phyloP scores from a whole-genome alignment of 2,113 vertebrate genomes.

The Galbula dea region DNA sequence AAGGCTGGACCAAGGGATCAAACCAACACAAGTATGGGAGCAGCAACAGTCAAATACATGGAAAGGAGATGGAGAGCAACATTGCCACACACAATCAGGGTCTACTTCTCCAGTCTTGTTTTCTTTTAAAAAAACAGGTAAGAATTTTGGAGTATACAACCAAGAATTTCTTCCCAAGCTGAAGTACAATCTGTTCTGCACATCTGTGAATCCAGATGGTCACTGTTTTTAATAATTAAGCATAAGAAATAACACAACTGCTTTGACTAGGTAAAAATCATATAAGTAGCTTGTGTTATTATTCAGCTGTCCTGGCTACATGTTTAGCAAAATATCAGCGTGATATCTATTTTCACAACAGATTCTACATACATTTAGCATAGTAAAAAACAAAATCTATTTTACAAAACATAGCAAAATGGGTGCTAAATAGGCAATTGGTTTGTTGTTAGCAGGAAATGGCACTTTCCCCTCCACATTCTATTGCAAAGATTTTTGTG shows the following conservation, averaged over 20 bases:
- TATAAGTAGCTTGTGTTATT: background rate
- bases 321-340: background rate
- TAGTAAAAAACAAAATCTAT: background rate
- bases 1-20: background rate
- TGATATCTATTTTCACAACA: background rate
- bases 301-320: background rate
- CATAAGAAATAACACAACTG: background rate
- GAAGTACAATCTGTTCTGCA: background rate
- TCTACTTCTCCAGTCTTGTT: background rate
- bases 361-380: background rate
- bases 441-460: background rate
- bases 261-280: background rate
- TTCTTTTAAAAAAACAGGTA: background rate
- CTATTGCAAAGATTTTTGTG: background rate
- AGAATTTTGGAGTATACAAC: background rate
- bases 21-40: fast-evolving
- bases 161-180: background rate
- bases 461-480: background rate
- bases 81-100: background rate
- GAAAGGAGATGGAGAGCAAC: background rate
- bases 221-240: conserved; percentile 1
- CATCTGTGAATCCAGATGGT: conserved; percentile 39
- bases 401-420: background rate
- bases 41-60: fast-evolving
- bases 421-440: background rate